Evolutionary conservation across 1,140 invertebrate genomes (phyloP).

Genomic region (Pogonomyrmex californicus): DNA sequence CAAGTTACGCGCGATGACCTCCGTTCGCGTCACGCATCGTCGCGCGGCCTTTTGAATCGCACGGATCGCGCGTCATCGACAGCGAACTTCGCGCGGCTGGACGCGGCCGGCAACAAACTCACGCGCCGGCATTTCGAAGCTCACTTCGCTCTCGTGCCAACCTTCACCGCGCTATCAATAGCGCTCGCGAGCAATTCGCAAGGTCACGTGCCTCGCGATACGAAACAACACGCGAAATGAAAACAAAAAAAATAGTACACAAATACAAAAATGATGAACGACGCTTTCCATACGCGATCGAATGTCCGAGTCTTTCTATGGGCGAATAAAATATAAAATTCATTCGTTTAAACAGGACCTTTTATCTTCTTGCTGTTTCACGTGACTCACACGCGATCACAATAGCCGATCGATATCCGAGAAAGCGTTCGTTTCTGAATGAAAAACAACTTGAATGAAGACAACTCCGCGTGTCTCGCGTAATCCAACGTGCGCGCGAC

Average conservation of each 20-base stretch:
- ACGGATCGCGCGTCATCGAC: not conserved
- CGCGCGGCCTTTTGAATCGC: not conserved
- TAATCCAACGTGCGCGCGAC: not conserved
- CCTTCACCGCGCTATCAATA: not conserved
- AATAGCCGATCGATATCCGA: not conserved
- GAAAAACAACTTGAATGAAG: no score
- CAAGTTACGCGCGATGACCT: conserved; percentile 32
- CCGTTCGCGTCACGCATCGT: not conserved
- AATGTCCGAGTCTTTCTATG: no score
- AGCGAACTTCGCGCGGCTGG: not conserved
- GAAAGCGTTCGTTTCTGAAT: not conserved
- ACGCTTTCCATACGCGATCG: not conserved
- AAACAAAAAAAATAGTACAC: not conserved
- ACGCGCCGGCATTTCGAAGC: not conserved
- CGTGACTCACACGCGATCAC: not conserved
- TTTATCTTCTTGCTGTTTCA: not conserved
- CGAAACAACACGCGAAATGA: not conserved
- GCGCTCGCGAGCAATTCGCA: not conserved
- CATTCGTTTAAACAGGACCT: no score
- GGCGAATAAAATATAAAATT: no score
- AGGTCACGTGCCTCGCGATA: not conserved
- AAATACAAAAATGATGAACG: not conserved
- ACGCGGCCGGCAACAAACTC: not conserved
- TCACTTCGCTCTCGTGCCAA: not conserved
- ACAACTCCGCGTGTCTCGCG: not conserved